Evolutionary conservation across 2,113 vertebrate species (phyloP), one percentile per base, ranked within the genome.

Genomic region (Neodon shergylaensis): DNA sequence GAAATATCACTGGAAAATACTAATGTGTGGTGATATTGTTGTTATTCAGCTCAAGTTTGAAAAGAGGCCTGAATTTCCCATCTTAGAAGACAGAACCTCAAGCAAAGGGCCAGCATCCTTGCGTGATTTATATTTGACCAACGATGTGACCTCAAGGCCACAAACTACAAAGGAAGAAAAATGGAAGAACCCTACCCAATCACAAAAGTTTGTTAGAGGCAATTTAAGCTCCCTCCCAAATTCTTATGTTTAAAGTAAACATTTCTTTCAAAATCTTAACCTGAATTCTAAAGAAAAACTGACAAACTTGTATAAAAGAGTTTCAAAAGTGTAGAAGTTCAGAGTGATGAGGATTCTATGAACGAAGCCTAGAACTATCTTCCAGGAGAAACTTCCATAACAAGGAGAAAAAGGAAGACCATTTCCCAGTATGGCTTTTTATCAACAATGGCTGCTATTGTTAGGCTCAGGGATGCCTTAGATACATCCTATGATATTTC

Each of bases 211-310:
- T 63, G 73, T 73, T 42, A 66, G 58, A 83, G 22, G 79, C 28
- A 88, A 47, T 77, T 88, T 83, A 88, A 85, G 52, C 19, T 90
- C 76, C 33, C 36, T 92, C 52, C 36, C 42, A 77, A 90, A 83
- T 49, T 31, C 10, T 95, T 74, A 44, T 54, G 85, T 73, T 92
- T 96, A 91, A 97, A 93, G 73, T 79, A 91, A 93, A 93, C 83
- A 87, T 21, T 47, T 33, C 81, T 88, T 94, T 96, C 76, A 82
- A 89, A 74, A 76, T 81, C 76, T 92, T 87, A 83, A 74, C 81
- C 39, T n/a, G 93, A 92, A 47, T 72, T 72, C 49, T 39, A 73
- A 95, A 92, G 58, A 65, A 28, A 82, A 61, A 73, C 24, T n/a
- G 5, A 95, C 36, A 89, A 65, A 88, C 13, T 72, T 66, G 49